phyloP scores from a whole-genome alignment of 2,888 invertebrate genomes.

The Thalpophila matura region DNA sequence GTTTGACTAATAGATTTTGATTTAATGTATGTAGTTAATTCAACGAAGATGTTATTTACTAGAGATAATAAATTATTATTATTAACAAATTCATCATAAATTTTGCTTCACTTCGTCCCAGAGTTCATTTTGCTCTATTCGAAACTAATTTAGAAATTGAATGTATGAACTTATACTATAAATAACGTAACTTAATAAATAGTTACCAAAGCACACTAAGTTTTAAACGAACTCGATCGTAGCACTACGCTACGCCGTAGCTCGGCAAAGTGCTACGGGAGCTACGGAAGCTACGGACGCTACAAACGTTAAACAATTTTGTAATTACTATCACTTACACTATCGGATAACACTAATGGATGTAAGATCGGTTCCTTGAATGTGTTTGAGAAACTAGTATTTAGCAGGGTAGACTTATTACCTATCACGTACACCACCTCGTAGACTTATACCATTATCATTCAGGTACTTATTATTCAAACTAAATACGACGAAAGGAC shows the following conservation, averaged over 20 bases:
- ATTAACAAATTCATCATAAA: slow-evolving; percentile 25
- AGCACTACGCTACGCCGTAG: slow-evolving; percentile 54
- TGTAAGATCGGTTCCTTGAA: neutral
- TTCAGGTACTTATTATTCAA: neutral
- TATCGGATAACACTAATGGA: slow-evolving; percentile 1
- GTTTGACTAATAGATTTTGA: neutral
- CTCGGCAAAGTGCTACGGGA: slow-evolving; percentile 36
- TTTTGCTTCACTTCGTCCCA: slow-evolving; percentile 17
- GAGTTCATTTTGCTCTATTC: slow-evolving; percentile 36
- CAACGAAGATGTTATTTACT: neutral
- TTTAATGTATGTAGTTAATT: neutral
- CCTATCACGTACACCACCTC: too few species aligned
- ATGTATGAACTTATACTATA: slow-evolving; percentile 56
- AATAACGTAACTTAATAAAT: slow-evolving; percentile 61
- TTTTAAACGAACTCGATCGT: slow-evolving; percentile 52
- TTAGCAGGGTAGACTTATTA: neutral
- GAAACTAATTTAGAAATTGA: slow-evolving; percentile 57
- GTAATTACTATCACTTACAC: slow-evolving; percentile 27
- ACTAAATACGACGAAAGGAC: neutral
- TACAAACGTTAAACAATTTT: slow-evolving; percentile 43
- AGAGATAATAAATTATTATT: neutral
- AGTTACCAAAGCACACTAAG: slow-evolving; percentile 54
- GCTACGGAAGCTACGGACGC: slow-evolving; percentile 36
- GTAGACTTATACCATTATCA: neutral
- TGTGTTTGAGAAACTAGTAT: slow-evolving; percentile 2